These are phyloP conservation scores for Acleris holmiana DNA, from an alignment of 2,888 invertebrate genomes.

Conservation along the genomic window DNA sequence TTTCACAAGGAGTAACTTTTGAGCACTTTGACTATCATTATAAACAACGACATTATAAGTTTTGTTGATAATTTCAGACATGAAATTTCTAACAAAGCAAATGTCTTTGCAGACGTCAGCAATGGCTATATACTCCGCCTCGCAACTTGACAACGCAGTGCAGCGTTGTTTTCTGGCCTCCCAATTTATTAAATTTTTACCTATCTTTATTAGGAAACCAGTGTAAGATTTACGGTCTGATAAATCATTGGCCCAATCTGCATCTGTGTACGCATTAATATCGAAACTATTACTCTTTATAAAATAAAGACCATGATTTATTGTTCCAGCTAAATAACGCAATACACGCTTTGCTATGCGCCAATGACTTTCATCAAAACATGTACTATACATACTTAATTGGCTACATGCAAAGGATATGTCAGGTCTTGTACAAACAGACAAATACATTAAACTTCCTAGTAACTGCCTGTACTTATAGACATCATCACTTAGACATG, in stretches of 20 bases:
- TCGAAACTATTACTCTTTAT: background rate
- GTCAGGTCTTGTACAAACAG: conserved; percentile 33
- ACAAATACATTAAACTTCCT: conserved; percentile 30
- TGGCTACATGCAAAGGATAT: conserved; percentile 33
- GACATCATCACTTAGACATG: conserved; percentile 2
- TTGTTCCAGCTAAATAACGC: background rate
- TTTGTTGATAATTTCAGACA: conserved; percentile 7
- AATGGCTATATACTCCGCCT: background rate
- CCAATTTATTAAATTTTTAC: conserved; percentile 1
- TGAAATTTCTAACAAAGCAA: background rate
- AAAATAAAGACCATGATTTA: conserved; percentile 6
- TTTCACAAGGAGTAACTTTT: background rate
- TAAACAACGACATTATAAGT: background rate
- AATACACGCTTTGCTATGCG: background rate
- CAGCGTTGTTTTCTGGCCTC: background rate
- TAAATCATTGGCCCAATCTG: conserved; percentile 4
- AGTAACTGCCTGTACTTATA: conserved; percentile 24
- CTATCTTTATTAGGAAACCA: conserved; percentile 8
- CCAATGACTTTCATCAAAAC: conserved; percentile 26
- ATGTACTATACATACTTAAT: conserved; percentile 25
- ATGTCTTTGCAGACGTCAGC: background rate
- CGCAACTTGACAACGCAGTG: background rate
- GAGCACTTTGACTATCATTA: background rate
- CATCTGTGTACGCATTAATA: background rate
- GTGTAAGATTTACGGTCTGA: conserved; percentile 5